Evolutionary conservation across 53 echinoderm and acorn worm species (phyloP), one percentile per base, ranked within the genome.

Genomic region (Arbacia lixula): DNA sequence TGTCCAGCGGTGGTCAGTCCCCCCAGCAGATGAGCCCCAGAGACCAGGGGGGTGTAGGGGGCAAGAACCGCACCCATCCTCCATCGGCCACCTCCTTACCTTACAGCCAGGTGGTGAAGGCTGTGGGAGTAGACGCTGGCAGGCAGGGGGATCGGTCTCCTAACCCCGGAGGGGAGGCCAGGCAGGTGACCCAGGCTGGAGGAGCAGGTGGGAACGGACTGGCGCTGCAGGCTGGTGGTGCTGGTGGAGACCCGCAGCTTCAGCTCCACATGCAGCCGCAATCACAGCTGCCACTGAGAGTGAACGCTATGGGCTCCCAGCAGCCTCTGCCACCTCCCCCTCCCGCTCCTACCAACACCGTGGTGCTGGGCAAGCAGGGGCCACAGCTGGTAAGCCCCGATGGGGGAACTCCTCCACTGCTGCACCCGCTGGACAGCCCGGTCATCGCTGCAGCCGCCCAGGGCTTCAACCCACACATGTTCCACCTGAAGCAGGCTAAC

Each of bases 81-180:
- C 62, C 82, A 6, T 81, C 82, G 9, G 61, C 51, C 17, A 81
- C 87, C 10, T 69, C 87, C 26, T 58, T 87, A 12, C 87, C 87
- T 17, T 87, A 87, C 72, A 87, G 87, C 60, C 87, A 82, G 60
- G 61, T 87, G 22, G 87, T 87, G 29, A 87, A 87, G 57, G 38
- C 71, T 50, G 81, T 81, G 12, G 78, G 79, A 21, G 79, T 80
- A 16, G 65, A 79, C 24, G 75, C 69, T 24, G 71, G 80, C 36
- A 61, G 82, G 64, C 81, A 66, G 51, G 87, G 78, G 3, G 67
- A 87, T 12, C 52, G 66, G 30, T 77, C 77, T 12, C 56, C 60
- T 5, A 73, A 32, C 39, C 81, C 57, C 25, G 56, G 30, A 26
- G 82, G 82, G 16, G 82, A 81, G 27, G 14, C 41, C 22, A 16